These are phyloP conservation scores for Lemur catta DNA, from an alignment of 2,797 vertebrate species.

Conservation along the genomic window DNA sequence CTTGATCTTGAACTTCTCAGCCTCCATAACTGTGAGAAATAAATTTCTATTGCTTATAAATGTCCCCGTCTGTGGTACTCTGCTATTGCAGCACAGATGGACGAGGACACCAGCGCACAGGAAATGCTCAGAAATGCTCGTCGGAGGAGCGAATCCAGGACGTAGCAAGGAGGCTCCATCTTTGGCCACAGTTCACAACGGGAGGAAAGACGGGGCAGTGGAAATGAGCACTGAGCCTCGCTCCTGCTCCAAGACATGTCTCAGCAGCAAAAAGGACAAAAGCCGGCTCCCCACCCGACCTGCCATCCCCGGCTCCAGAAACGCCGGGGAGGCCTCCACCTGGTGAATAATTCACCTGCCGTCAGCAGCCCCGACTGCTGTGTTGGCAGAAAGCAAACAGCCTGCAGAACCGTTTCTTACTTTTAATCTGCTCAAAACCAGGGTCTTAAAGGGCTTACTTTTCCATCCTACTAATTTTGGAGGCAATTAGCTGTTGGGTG, in stretches of 20 bases:
- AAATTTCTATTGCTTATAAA: not conserved
- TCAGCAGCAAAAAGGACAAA: not conserved
- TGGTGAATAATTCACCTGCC: not conserved
- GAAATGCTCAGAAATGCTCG: not conserved
- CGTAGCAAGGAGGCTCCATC: not conserved
- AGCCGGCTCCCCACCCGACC: not conserved
- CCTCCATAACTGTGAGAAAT: not conserved
- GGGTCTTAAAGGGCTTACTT: not conserved
- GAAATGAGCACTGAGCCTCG: not conserved
- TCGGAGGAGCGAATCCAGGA: not conserved
- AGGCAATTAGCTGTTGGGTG: conserved; percentile 10
- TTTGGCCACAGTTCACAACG: fast-evolving
- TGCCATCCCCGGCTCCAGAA: not conserved
- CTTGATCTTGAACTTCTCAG: not conserved
- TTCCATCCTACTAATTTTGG: not conserved
- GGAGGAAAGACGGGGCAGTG: not conserved
- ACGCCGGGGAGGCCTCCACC: not conserved
- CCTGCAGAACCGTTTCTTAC: not conserved
- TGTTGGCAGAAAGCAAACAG: not conserved
- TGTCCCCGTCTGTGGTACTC: not conserved
- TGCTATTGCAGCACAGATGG: not conserved
- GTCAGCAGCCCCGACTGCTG: not conserved
- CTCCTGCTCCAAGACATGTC: not conserved
- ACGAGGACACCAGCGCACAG: fast-evolving
- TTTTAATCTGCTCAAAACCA: conserved; percentile 19